Evolutionary conservation across 2,113 vertebrate species (phyloP), one percentile per base, ranked within the genome.

Genomic region (Trematocara stigmaticum): DNA sequence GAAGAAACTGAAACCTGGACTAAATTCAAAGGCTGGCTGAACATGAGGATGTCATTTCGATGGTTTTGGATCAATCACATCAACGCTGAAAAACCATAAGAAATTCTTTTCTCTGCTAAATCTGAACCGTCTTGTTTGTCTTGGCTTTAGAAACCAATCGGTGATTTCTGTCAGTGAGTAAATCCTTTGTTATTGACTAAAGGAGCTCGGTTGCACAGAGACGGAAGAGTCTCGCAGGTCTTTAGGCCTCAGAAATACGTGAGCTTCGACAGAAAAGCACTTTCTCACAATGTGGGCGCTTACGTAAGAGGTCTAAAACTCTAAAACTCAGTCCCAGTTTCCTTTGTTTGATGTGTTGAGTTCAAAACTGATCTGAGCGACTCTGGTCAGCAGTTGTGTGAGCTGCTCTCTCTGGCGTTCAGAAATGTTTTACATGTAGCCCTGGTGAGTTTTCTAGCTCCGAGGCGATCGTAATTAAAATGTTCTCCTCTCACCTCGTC

Each of bases 161-260:
- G 29, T 69, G 42, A 76, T 47, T 74, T 74, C 42, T 80, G 55
- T 74, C 31, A 81, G 15, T 6, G 16, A 20, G 15, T 47, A 83
- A 92, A 89, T 61, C 84, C 20, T 78, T 47, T 61, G 38, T 69
- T 56, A 89, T 88, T 85, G 90, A 92, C 76, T 23, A 4, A 10
- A 10, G 40, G 64, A 91, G 80, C 35, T 10, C 1, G 4, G 49
- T 53, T 51, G 64, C 86, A 31, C 20, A 42, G 66, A 84, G 80
- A 53, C 13, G 15, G 20, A 61, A 23, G 53, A 86, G 84, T 78
- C 52, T 87, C 57, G 4, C 79, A 81, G 26, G 52, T 57, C n/a
- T 87, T 90, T 29, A 79, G 53, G 55, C 85, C 76, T 76, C 84
- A 78, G 82, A 76, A 82, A 83, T 42, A 40, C 7, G 7, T 88